phyloP scores from a whole-genome alignment of 2,113 vertebrate species.

The Prunella himalayana region DNA sequence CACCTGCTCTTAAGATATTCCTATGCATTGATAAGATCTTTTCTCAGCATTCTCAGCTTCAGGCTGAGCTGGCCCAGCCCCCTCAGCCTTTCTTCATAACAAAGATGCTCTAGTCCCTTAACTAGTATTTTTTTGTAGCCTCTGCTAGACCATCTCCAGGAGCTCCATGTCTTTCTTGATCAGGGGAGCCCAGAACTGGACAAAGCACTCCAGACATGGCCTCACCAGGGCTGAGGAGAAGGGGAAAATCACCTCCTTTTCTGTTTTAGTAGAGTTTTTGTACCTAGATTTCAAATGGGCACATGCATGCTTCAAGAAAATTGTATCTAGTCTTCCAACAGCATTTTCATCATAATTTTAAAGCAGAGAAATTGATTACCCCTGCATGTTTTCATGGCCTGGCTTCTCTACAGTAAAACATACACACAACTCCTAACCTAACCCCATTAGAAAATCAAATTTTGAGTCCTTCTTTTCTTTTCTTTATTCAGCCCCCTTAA shows the following conservation, averaged over 20 bases:
- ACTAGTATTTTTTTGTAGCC: background rate
- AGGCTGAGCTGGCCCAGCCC: background rate
- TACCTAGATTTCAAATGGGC: background rate
- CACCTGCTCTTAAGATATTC: background rate
- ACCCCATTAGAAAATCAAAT: background rate
- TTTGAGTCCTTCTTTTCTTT: background rate
- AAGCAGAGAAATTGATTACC: background rate
- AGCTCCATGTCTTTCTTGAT: background rate
- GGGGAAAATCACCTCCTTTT: background rate
- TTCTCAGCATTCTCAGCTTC: background rate
- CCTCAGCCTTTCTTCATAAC: background rate
- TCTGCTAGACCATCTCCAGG: background rate
- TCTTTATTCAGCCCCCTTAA: background rate
- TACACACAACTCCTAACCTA: background rate
- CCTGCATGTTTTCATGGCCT: background rate
- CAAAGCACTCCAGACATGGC: background rate
- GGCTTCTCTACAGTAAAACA: background rate
- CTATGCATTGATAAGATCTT: background rate
- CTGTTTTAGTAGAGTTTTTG: background rate
- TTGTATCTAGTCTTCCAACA: background rate
- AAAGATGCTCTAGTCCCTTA: background rate
- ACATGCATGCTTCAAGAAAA: background rate
- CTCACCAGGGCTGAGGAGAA: background rate
- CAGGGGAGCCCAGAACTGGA: background rate
- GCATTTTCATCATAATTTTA: background rate